phyloP scores from a whole-genome alignment of 2,888 invertebrate genomes.

The Acleris emargana region DNA sequence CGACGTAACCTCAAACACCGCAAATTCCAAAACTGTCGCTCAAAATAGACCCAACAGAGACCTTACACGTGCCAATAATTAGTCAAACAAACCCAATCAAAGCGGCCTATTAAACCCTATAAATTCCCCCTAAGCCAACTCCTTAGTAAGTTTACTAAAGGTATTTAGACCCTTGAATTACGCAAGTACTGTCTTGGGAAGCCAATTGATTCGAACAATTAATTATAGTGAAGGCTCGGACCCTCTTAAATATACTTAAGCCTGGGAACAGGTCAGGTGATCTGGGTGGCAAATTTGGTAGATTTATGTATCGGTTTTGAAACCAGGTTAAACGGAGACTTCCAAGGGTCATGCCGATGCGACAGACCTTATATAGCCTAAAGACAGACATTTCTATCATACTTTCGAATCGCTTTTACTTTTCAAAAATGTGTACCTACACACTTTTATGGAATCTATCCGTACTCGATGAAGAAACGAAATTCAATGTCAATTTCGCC shows the following conservation, averaged over 20 bases:
- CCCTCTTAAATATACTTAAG: slow-evolving; percentile 32
- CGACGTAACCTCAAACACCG: no score
- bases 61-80: slow-evolving; percentile 3
- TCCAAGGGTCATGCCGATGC: no score
- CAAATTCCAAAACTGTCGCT: no score
- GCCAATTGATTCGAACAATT: slow-evolving; percentile 34
- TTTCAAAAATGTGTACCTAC: no score
- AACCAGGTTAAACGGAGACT: neutral
- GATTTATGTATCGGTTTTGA: neutral
- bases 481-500: no score
- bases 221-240: slow-evolving; percentile 29
- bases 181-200: slow-evolving; percentile 17
- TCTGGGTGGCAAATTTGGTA: neutral
- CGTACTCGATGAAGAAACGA: no score
- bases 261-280: slow-evolving; percentile 20
- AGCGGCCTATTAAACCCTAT: slow-evolving; percentile 18
- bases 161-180: slow-evolving; percentile 28
- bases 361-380: no score
- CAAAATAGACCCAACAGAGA: neutral
- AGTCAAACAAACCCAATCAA: slow-evolving; percentile 19
- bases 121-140: slow-evolving; percentile 32
- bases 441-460: no score
- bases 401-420: no score
- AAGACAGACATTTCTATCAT: no score
- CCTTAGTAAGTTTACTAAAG: slow-evolving; percentile 28